These are phyloP conservation scores for Chorisops tibialis DNA, from an alignment of 2,888 invertebrate genomes.

Conservation along the genomic window DNA sequence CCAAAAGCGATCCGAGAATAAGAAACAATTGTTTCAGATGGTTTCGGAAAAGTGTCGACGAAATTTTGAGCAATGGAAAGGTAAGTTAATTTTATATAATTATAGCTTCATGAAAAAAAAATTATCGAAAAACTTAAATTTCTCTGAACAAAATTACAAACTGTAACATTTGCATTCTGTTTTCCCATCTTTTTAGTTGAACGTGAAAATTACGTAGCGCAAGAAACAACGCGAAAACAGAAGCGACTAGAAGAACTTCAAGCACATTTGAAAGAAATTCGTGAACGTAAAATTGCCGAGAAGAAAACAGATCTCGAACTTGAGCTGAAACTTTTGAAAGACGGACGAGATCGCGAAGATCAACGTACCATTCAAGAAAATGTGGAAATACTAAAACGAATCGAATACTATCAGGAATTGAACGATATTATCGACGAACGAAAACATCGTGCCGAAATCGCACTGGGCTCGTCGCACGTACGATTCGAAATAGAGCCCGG, in stretches of 20 bases:
- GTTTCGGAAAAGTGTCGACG: conserved; percentile 50
- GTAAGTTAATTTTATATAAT: conserved; percentile 6
- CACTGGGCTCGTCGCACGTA: neutral
- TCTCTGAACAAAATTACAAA: too few species aligned
- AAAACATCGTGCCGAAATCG: conserved; percentile 1
- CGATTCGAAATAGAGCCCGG: conserved; percentile 20
- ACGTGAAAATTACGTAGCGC: conserved; percentile 38
- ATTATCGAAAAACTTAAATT: too few species aligned
- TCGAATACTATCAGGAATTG: conserved; percentile 43
- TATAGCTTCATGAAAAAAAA: neutral
- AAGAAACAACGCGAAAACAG: conserved; percentile 36
- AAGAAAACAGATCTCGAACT: conserved; percentile 40
- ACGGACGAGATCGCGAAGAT: conserved; percentile 42
- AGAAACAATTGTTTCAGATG: conserved; percentile 55
- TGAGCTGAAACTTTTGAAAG: conserved; percentile 41
- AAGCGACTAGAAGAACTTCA: conserved; percentile 41
- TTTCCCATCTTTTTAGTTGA: conserved; percentile 15
- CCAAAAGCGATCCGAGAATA: conserved; percentile 53
- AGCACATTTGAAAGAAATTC: conserved; percentile 40
- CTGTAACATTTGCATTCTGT: neutral
- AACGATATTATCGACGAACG: conserved; percentile 37
- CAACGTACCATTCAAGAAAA: conserved; percentile 40
- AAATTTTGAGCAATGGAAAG: conserved; percentile 45
- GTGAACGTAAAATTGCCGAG: conserved; percentile 43
- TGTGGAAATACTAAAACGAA: conserved; percentile 41